A percentile compares a stretch with the other conserved stretches of the same genome.
phyloP scores from a whole-genome alignment of 2,113 vertebrate species.

The Anolis sagrei region DNA sequence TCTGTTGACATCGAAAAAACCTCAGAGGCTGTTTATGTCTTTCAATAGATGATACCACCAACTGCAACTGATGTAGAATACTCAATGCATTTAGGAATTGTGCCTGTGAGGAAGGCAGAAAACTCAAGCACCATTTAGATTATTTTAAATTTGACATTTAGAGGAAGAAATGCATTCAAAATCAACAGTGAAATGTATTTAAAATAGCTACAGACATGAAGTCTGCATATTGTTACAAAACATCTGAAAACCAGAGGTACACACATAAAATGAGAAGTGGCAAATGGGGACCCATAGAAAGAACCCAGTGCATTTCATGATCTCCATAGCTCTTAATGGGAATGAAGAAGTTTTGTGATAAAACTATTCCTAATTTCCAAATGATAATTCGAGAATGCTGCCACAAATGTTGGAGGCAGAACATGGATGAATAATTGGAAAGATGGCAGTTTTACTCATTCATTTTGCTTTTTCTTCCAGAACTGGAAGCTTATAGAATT shows the following conservation, averaged over 20 bases:
- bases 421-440: too few relatives aligned
- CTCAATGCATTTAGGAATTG: neutral
- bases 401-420: neutral
- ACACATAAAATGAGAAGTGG: neutral
- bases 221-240: neutral
- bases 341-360: neutral
- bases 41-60: constrained; percentile 5
- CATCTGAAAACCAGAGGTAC: neutral
- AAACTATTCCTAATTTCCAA: neutral
- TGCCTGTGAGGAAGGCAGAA: constrained; percentile 14
- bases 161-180: constrained; percentile 28
- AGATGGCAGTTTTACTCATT: too few relatives aligned
- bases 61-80: neutral
- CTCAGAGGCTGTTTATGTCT: fast-evolving
- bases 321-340: neutral
- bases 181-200: neutral
- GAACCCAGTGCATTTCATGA: neutral
- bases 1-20: neutral
- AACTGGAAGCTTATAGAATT: too few relatives aligned
- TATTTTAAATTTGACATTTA: neutral
- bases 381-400: neutral
- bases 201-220: fast-evolving
- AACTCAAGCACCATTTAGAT: constrained; percentile 2
- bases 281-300: neutral
- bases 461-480: too few relatives aligned